Evolutionary conservation across 2,888 invertebrate species (phyloP), one percentile per base, ranked within the genome.

Genomic region (Hypena proboscidalis): DNA sequence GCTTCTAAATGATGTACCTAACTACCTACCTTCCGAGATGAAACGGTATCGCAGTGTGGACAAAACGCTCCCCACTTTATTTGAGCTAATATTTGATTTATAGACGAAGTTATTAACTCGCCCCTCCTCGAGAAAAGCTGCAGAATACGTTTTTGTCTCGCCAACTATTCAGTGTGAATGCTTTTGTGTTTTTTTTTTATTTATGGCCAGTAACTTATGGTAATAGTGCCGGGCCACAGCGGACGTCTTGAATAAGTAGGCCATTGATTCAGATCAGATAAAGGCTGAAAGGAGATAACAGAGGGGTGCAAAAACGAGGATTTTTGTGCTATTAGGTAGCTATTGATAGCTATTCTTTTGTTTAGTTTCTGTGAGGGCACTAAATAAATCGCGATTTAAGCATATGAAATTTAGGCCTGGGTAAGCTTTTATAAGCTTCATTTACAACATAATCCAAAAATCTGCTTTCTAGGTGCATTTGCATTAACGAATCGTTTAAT

Each of bases 51-150:
- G 61, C 65, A 58, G 58, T 56, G 51, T 67, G 68, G 69, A 75
- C 69, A 70, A 67, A 72, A 52, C 63, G 59, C 59, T 63, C 68
- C 68, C 62, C 69, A 66, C 67, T 76, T 74, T 75, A 80, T 77
- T 75, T 74, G 67, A 70, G 67, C 72, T 75, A 79, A 78, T 79
- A 75, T 80, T 78, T 80, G 81, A 81, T 81, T 80, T 80, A 80
- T 78, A 67, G 70, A 62, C 64, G 58, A 60, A 69, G 70, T 74
- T 76, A 74, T 75, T 74, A 70, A 68, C 62, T 39, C 41, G 51
- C 62, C 61, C 57, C 51, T 36, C 13, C 20, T 27, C 29, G 41
- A 53, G 68, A 70, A 68, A 63, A 53, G 38, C 37, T 54, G 55
- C 50, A 49, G 57, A 57, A 53, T 50, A 58, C 41, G 53, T 40